Evolutionary conservation across 1,140 invertebrate species (phyloP), one percentile per base, ranked within the genome.

Genomic region (Piezodorus guildinii): DNA sequence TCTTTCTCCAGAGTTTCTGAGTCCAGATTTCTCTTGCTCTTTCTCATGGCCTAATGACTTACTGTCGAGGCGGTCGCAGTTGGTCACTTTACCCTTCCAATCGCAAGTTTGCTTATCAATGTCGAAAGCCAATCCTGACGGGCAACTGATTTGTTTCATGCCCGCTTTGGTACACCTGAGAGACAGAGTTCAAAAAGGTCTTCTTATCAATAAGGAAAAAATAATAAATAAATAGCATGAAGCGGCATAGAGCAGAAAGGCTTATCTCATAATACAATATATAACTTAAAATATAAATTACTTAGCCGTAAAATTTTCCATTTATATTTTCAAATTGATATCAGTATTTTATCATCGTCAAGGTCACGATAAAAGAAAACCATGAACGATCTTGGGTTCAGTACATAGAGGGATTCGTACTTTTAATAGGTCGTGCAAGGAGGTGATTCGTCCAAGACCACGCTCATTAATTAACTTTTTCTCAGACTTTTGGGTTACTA

Each of bases 21-120:
- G n/a, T 56, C 15, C 4, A 16, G 52, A 16, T 25, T 25, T 56
- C 9, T 21, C 16, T 16, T 56, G 12, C 23, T 16, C 15, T 23
- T 23, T 56, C 19, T 56, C 52, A 49, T 17, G 46, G 54, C 21
- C 30, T 30, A 39, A 34, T 60, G 80, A 90, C 90, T 94, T 91
- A 94, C 91, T 92, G 85, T 92, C 90, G 75, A 92, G 84, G 81
- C 87, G 88, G 82, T 93, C 88, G 86, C 91, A 94, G 85, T 91
- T 93, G 81, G 81, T 88, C 81, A 94, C 91, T 85, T 94, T 93
- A 81, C 86, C 88, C 83, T 93, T 94, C 90, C 91, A 94, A 82
- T 94, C 91, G 81, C 92, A 94, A 78, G 91, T 94, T 81, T 95
- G 92, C 83, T 93, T 91, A 81, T 91, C 87, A 80, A 95, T 85